Evolutionary conservation across 1,140 invertebrate species (phyloP).

Genomic region (Drosophila persimilis): DNA sequence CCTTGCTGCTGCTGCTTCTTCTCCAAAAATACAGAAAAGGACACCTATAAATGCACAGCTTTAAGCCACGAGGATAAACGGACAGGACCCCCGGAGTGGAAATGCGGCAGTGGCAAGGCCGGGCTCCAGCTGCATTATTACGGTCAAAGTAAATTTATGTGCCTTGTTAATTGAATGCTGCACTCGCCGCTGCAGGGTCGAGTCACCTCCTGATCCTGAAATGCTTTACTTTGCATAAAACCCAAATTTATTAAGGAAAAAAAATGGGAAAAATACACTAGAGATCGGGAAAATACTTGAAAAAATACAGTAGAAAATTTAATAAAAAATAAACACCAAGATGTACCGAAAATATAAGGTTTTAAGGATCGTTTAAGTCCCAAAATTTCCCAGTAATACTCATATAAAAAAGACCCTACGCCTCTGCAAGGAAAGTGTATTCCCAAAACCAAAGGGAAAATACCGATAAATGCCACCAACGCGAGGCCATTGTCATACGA

Average conservation of each 20-base stretch:
- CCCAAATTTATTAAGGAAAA: slow-evolving; percentile 73
- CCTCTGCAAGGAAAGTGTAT: slow-evolving; percentile 1
- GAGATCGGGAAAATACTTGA: too few relatives aligned
- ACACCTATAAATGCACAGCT: slow-evolving; percentile 60
- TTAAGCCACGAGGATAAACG: slow-evolving; percentile 68
- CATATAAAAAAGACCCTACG: too few relatives aligned
- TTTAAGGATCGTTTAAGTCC: too few relatives aligned
- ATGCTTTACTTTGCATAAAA: slow-evolving; percentile 61
- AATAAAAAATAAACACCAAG: too few relatives aligned
- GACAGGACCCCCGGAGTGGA: slow-evolving; percentile 2
- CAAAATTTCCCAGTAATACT: too few relatives aligned
- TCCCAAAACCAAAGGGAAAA: slow-evolving; percentile 5
- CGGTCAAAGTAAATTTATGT: slow-evolving; percentile 77
- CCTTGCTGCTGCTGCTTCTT: slow-evolving; percentile 23
- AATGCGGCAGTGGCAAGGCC: not conserved
- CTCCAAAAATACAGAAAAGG: slow-evolving; percentile 43
- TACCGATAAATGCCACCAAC: slow-evolving; percentile 63
- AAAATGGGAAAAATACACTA: slow-evolving; percentile 2
- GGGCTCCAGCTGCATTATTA: slow-evolving; percentile 77
- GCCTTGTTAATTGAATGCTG: slow-evolving; percentile 74
- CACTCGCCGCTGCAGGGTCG: slow-evolving; percentile 41
- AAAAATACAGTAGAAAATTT: too few relatives aligned
- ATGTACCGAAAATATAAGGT: too few relatives aligned
- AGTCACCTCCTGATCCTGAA: slow-evolving; percentile 27
- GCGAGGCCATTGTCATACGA: slow-evolving; percentile 25